phyloP scores from a whole-genome alignment of 2,888 invertebrate species.

The Aplocera efformata region DNA sequence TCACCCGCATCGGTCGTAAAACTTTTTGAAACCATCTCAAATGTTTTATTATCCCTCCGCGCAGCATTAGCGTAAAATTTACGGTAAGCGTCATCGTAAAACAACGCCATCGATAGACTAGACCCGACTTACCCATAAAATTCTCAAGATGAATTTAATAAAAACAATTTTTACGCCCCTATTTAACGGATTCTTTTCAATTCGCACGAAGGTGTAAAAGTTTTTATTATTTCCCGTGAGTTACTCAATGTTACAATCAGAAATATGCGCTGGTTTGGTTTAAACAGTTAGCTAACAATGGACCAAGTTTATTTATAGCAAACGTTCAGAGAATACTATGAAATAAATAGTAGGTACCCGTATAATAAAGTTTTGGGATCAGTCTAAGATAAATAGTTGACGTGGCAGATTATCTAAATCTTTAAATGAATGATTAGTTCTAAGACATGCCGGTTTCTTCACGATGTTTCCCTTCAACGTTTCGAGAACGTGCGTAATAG shows the following conservation, averaged over 20 bases:
- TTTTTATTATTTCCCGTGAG: conserved; percentile 33
- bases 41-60: conserved; percentile 36
- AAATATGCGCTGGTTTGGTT: conserved; percentile 32
- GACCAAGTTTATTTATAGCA: too few relatives aligned
- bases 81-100: conserved; percentile 41
- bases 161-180: conserved; percentile 25
- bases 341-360: too few relatives aligned
- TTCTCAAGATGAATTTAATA: conserved; percentile 33
- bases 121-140: conserved; percentile 32
- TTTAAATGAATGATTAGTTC: too few relatives aligned
- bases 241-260: conserved; percentile 31
- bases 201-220: conserved; percentile 32
- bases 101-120: conserved; percentile 34
- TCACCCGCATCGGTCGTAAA: conserved; percentile 32
- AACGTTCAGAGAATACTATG: too few relatives aligned
- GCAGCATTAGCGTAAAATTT: conserved; percentile 41
- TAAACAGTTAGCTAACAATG: conserved; percentile 31
- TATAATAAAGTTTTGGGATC: too few relatives aligned
- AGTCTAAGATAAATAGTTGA: too few relatives aligned
- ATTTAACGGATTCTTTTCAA: conserved; percentile 32
- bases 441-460: too few relatives aligned
- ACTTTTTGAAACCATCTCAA: conserved; percentile 29
- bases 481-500: too few relatives aligned
- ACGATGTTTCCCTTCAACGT: too few relatives aligned
- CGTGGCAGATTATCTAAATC: too few relatives aligned